Conservation (phyloP, 2,797 vertebrate genomes). For the Prunella strophiata region DNA sequence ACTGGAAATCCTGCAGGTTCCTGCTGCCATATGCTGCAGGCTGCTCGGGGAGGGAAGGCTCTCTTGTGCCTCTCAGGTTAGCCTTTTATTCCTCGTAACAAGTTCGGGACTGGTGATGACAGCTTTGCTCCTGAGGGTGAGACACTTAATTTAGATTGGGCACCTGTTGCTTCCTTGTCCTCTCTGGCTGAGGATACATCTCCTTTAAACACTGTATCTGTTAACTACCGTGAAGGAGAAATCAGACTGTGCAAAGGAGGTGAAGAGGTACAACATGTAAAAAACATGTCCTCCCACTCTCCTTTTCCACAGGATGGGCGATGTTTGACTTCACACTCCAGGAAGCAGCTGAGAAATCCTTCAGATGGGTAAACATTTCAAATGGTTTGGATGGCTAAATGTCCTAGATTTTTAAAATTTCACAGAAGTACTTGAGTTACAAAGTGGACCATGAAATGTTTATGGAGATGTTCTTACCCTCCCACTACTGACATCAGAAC, state of each 20-base stretch:
- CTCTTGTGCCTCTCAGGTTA: slow-evolving; percentile 10
- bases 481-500: background rate
- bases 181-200: slow-evolving; percentile 2
- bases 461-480: background rate
- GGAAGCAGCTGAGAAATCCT: slow-evolving; percentile 61
- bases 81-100: slow-evolving; percentile 26
- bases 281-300: slow-evolving; percentile 71
- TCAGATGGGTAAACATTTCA: slow-evolving; percentile 57
- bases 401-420: slow-evolving; percentile 45
- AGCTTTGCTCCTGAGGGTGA: slow-evolving; percentile 34
- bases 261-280: slow-evolving; percentile 60
- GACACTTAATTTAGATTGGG: background rate
- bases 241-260: slow-evolving; percentile 64
- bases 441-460: slow-evolving; percentile 31
- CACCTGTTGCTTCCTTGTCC: slow-evolving; percentile 33
- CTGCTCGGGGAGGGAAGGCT: background rate
- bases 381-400: background rate
- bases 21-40: slow-evolving; percentile 42
- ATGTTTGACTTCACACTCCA: slow-evolving; percentile 60
- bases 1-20: slow-evolving; percentile 9
- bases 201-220: background rate
- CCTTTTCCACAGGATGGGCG: slow-evolving; percentile 12
- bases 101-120: background rate
- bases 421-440: background rate
- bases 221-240: background rate